Base-by-base conservation (phyloP, 1,140 invertebrate species). In the Stegodyphus dumicola region DNA sequence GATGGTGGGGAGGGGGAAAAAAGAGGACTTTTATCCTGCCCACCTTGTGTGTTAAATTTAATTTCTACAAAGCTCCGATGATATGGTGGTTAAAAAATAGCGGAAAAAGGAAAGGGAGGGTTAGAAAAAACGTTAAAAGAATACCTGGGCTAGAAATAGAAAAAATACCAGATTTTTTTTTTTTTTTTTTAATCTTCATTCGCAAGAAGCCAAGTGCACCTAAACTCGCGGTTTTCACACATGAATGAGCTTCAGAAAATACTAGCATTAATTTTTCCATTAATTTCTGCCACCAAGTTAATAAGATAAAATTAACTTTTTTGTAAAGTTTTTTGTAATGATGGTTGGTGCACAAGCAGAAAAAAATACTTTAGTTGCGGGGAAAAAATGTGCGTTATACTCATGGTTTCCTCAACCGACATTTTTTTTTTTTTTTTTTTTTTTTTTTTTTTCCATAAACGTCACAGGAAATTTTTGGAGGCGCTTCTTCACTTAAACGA, bases 271-370 rank as follows among this genome's bases (percentile, higher is more conserved):
- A 86, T 86, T 86, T 86, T 86, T 86, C 84, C 84, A 86, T 86
- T 86, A 86, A 86, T 86, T 86, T 86, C 74, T 86, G 84, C 84
- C 84, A 78, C 84, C 84, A 77, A 86, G 84, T 86, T 86, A 86
- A 86, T 86, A 86, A 86, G 84, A 86, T 86, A 86, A 78, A 86
- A 86, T 86, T 86, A 86, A 70, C 67, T 86, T 86, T 86, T 86
- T 85, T 83, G 49, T 66, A 54, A 48, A 60, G 81, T 85, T 85
- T 85, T 85, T 85, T 70, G 49, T 15, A 18, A 15, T 71, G 51
- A 71, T 49, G 13, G 69, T 11, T 49, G 52, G 64, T 7, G 49
- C 80, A 64, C 33, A 33, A 74, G 64, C 13, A 73, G 52, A 66
- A n/a, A 48, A 60, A 15, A 9, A 60, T 60, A 60, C 9, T 11